Conservation (phyloP, 2,888 invertebrate genomes). For the Synanthedon andrenaeformis region DNA sequence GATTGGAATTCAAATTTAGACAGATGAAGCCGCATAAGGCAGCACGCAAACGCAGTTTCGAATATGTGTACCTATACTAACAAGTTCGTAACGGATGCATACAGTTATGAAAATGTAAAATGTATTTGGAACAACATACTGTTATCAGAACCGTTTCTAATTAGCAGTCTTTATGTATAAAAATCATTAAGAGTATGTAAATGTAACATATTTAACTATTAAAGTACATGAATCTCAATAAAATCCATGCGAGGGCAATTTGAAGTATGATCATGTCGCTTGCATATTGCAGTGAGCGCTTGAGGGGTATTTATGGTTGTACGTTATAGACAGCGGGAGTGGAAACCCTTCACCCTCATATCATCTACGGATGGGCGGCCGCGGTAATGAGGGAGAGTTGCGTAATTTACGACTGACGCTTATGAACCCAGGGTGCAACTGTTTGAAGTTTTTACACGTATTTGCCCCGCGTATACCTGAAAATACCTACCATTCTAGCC, state of each 20-base stretch:
- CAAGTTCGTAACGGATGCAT: too few species aligned
- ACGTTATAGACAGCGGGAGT: conserved; percentile 16
- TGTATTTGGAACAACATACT: too few species aligned
- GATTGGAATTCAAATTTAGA: too few species aligned
- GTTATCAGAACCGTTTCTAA: too few species aligned
- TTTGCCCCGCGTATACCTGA: conserved; percentile 29
- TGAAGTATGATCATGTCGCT: conserved; percentile 11
- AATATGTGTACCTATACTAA: too few species aligned
- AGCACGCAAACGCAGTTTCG: too few species aligned
- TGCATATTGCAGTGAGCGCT: conserved; percentile 26
- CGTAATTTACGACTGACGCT: conserved; percentile 49
- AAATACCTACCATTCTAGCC: conserved; percentile 2
- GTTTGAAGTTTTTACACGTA: conserved; percentile 64
- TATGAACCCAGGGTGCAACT: conserved; percentile 45
- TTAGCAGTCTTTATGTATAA: too few species aligned
- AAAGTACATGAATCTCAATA: conserved; percentile 16
- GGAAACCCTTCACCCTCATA: conserved; percentile 33
- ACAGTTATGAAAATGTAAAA: too few species aligned
- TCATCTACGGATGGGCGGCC: conserved; percentile 53
- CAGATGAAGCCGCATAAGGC: too few species aligned
- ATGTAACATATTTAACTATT: conserved; percentile 11
- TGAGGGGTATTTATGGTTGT: conserved; percentile 22
- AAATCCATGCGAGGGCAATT: conserved; percentile 9
- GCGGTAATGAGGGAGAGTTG: conserved; percentile 61
- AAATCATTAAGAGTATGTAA: neutral